Evolutionary conservation across 2,888 invertebrate species (phyloP).

Genomic region (Nymphalis polychloros): DNA sequence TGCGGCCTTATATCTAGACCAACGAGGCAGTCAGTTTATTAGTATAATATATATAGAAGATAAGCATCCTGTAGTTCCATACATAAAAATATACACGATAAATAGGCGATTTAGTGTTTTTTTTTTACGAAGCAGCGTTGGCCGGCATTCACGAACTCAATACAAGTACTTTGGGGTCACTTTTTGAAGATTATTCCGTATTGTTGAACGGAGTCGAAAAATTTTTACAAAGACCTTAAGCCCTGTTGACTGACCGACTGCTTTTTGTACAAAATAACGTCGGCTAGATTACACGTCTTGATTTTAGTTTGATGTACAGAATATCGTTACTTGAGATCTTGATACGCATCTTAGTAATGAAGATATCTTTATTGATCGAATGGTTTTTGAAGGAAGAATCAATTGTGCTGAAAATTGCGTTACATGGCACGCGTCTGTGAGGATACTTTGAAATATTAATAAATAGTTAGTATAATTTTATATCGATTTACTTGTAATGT

Average conservation of each 20-base stretch:
- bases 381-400: constrained; percentile 48
- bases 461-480: background rate
- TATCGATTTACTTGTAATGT: background rate
- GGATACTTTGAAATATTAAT: background rate
- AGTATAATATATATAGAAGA: too few species aligned
- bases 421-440: constrained; percentile 28
- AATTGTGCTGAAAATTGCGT: constrained; percentile 34
- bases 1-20: too few species aligned
- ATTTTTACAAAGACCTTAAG: constrained; percentile 62
- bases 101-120: constrained; percentile 64
- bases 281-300: constrained; percentile 65
- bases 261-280: constrained; percentile 52
- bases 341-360: constrained; percentile 48
- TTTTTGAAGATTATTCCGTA: constrained; percentile 78
- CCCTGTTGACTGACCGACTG: constrained; percentile 72
- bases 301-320: constrained; percentile 45
- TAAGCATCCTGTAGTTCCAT: constrained; percentile 13
- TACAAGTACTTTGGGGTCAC: constrained; percentile 78
- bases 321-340: constrained; percentile 30
- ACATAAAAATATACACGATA: constrained; percentile 56
- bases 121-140: constrained; percentile 56
- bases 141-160: constrained; percentile 58
- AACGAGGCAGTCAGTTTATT: too few species aligned
- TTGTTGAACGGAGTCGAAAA: constrained; percentile 72
- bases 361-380: constrained; percentile 61